Conservation (phyloP, 2,113 vertebrate genomes). For the Pedionomus torquatus region DNA sequence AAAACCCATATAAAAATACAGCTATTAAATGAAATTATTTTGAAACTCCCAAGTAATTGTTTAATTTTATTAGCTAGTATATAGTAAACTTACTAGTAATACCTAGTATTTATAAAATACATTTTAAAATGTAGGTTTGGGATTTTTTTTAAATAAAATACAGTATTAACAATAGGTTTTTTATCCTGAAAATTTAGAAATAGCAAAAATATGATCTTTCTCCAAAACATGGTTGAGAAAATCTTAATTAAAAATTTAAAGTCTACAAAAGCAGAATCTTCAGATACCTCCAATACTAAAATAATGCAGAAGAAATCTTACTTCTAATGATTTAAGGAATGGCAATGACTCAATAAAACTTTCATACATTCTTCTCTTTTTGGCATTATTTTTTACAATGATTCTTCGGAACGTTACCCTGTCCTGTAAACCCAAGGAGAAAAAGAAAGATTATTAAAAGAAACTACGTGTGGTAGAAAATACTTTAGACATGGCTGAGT, state of each 20-base stretch:
- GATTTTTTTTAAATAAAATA: not conserved
- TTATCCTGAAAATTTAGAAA: not conserved
- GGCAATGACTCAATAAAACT: slow-evolving; percentile 96
- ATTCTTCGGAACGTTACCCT: slow-evolving; percentile 91
- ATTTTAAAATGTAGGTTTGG: no score
- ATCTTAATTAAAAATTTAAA: not conserved
- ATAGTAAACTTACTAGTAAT: not conserved
- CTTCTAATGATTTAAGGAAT: slow-evolving; percentile 97
- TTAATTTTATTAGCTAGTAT: not conserved
- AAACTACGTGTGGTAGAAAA: not conserved
- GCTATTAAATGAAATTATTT: not conserved
- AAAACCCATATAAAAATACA: not conserved
- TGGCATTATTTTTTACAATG: slow-evolving; percentile 98
- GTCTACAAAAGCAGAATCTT: not conserved
- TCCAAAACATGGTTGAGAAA: not conserved
- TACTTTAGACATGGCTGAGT: not conserved
- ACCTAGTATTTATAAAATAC: no score
- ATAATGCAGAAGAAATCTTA: slow-evolving; percentile 63
- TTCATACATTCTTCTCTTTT: slow-evolving; percentile 97
- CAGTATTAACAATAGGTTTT: not conserved
- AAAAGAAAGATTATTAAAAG: slow-evolving; percentile 15
- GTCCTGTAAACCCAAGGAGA: slow-evolving; percentile 76
- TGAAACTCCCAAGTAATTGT: not conserved
- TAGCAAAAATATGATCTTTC: not conserved
- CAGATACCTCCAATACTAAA: not conserved